phyloP scores from a whole-genome alignment of 1,140 invertebrate species.

The Augochlora pura region DNA sequence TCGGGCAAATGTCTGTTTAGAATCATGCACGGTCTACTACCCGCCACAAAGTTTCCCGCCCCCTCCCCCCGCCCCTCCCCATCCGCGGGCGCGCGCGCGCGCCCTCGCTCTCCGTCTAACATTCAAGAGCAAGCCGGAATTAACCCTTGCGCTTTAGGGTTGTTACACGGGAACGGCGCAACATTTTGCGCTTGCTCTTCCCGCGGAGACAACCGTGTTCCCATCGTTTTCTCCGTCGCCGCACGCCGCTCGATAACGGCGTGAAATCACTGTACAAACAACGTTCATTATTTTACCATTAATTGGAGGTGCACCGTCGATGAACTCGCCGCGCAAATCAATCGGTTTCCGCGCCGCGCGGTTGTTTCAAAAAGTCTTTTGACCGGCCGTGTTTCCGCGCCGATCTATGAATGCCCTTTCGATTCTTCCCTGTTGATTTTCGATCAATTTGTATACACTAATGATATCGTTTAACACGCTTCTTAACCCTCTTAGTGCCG shows the following conservation, averaged over 20 bases:
- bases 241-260: slow-evolving; percentile 1
- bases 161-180: neutral
- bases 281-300: slow-evolving; percentile 7
- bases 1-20: slow-evolving; percentile 35
- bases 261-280: neutral
- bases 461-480: too few species aligned
- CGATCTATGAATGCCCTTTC: neutral
- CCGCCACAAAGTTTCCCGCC: slow-evolving; percentile 2
- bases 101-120: neutral
- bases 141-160: neutral
- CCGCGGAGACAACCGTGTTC: neutral
- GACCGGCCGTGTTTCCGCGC: neutral
- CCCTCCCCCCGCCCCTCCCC: too few species aligned
- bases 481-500: too few species aligned
- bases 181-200: neutral
- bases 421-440: too few species aligned
- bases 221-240: neutral
- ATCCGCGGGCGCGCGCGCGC: too few species aligned
- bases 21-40: slow-evolving; percentile 19
- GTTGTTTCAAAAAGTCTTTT: slow-evolving; percentile 1
- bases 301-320: slow-evolving; percentile 3
- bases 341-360: neutral
- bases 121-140: slow-evolving; percentile 14
- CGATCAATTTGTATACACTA: too few species aligned
- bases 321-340: neutral